Evolutionary conservation across 2,113 vertebrate genomes (phyloP).

Genomic region (Lichenostomus cassidix): DNA sequence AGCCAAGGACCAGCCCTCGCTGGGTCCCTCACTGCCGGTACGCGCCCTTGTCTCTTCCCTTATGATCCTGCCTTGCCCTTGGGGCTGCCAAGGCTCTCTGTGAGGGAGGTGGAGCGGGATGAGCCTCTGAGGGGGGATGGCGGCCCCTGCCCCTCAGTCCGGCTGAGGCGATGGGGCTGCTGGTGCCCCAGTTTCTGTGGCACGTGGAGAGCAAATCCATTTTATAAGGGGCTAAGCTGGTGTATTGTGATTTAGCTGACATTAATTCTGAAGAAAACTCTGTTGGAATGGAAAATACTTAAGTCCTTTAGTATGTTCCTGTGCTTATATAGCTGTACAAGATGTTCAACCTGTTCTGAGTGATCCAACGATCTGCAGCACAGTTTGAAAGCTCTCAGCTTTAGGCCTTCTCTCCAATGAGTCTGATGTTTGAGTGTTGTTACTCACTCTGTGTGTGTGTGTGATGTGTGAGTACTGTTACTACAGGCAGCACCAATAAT

Average conservation of each 20-base stretch:
- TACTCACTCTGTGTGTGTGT: too few relatives aligned
- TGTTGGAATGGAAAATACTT: background rate
- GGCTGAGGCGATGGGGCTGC: background rate
- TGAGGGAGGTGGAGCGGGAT: background rate
- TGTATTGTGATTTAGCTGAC: background rate
- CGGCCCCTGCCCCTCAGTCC: accelerated
- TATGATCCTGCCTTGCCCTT: background rate
- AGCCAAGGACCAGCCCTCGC: too few relatives aligned
- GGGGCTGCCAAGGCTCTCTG: accelerated
- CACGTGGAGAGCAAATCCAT: accelerated
- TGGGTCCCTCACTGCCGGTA: accelerated
- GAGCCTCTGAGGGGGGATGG: too few relatives aligned
- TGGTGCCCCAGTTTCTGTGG: background rate
- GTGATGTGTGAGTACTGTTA: too few relatives aligned
- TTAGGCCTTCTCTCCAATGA: background rate
- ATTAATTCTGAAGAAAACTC: background rate
- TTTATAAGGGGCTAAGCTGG: background rate
- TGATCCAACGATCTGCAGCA: background rate
- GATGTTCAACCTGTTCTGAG: background rate
- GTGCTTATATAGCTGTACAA: background rate
- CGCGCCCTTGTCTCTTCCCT: accelerated
- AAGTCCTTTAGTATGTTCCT: background rate
- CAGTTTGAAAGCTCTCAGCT: background rate
- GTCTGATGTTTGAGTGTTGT: background rate
- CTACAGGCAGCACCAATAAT: background rate